Conservation (phyloP, 2,797 vertebrate species). For the Nasua narica region DNA sequence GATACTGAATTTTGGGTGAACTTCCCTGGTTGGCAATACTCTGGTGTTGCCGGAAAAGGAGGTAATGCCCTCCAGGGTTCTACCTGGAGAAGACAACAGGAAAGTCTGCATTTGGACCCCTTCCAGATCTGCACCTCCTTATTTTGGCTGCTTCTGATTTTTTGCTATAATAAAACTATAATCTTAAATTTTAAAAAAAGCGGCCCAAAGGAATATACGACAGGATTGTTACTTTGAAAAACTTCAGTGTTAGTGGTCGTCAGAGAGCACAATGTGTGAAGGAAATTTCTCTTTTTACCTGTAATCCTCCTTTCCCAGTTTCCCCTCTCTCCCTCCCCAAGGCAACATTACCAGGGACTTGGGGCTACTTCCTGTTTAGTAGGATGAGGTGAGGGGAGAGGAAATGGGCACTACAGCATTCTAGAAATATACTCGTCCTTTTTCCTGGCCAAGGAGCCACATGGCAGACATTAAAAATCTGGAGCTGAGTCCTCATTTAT, state of each 20-base stretch:
- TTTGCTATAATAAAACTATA: not conserved
- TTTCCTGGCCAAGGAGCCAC: not conserved
- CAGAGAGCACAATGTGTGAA: not conserved
- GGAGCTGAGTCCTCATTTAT: not conserved
- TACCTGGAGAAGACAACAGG: not conserved
- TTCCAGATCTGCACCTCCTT: not conserved
- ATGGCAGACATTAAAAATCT: not conserved
- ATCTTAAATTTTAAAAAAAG: not conserved
- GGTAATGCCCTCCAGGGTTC: not conserved
- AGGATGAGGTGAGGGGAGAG: not conserved
- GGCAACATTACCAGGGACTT: not conserved
- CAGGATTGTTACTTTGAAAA: not conserved
- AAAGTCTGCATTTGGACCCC: not conserved
- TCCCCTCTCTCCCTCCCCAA: no score
- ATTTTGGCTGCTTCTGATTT: not conserved
- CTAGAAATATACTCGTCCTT: not conserved
- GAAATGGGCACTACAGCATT: not conserved
- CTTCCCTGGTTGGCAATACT: not conserved
- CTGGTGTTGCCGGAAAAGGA: not conserved
- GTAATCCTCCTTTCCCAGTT: not conserved
- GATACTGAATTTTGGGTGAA: not conserved
- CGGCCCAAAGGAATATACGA: not conserved
- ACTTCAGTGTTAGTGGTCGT: not conserved
- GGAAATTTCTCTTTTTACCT: not conserved
- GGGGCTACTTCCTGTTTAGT: not conserved